phyloP scores from a whole-genome alignment of 2,888 invertebrate species.

The Protophormia terraenovae region DNA sequence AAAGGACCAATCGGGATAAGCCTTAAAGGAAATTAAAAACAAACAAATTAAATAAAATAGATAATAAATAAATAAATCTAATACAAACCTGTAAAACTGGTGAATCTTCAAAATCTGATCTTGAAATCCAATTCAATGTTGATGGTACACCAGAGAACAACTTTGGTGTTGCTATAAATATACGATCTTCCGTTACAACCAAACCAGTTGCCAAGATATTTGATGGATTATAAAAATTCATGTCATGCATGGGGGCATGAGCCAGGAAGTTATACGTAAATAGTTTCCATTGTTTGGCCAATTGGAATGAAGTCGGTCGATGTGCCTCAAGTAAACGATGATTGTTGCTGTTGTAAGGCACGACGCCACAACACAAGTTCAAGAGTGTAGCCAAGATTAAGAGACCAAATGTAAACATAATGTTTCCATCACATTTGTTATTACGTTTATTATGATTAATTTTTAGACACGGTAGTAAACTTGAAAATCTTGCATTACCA shows the following conservation, averaged over 20 bases:
- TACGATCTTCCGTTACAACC: conserved; percentile 86
- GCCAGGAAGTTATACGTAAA: conserved; percentile 86
- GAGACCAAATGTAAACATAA: conserved; percentile 51
- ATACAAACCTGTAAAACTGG: conserved; percentile 85
- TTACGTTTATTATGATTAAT: conserved; percentile 38
- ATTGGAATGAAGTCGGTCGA: conserved; percentile 81
- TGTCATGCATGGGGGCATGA: conserved; percentile 83
- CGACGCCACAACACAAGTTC: conserved; percentile 61
- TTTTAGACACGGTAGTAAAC: conserved; percentile 40
- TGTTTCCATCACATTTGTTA: conserved; percentile 17
- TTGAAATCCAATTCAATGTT: conserved; percentile 87
- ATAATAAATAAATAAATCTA: not conserved
- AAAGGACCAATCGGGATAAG: conserved; percentile 90
- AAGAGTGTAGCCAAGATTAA: conserved; percentile 51
- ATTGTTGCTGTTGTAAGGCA: conserved; percentile 19
- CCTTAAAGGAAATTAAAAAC: conserved; percentile 79
- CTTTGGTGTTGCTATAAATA: conserved; percentile 90
- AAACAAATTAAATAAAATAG: not conserved
- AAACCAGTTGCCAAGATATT: conserved; percentile 90
- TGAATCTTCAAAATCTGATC: conserved; percentile 86
- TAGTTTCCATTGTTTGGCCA: conserved; percentile 87
- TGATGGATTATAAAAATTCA: conserved; percentile 83
- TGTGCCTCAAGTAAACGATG: conserved; percentile 48
- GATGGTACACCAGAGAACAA: conserved; percentile 89
- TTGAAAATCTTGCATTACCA: conserved; percentile 3